Evolutionary conservation across 2,113 vertebrate genomes (phyloP), one percentile per base, ranked within the genome.

Genomic region (Fulmarus glacialis): DNA sequence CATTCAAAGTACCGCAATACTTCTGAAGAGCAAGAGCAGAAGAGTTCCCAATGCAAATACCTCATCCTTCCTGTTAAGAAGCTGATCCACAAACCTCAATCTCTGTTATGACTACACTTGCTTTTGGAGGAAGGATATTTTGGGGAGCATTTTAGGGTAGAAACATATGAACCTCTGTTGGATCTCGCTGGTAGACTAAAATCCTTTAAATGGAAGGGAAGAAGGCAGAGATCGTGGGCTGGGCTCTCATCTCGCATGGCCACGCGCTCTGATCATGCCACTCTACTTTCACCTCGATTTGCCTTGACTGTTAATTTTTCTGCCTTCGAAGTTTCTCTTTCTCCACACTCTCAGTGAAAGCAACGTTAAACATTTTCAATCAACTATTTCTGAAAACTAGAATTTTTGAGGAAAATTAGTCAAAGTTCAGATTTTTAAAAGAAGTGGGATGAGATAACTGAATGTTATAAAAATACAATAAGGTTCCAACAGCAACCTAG

Each of bases 1-100:
- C 72, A 81, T 97, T 97, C 96, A 95, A 97, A 96, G 88, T 82
- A 23, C 15, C 73, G 83, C 9, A 27, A 89, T 79, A 78, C 62
- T 82, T 91, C 74, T 78, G 96, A 97, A 96, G 64, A 91, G 40
- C 67, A 80, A 84, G 63, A 89, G 17, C 42, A 67, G 67, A 50
- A 45, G 13, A 45, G 20, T 38, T 86, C 22, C 60, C n/a, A 30
- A 9, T 18, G 9, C 0, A 0, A 71, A 60, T 53, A 63, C 17
- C 27, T 82, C 43, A 73, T 38, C 43, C 29, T 79, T 48, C 14
- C 43, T 4, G 5, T 30, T 47, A 43, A 30, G 55, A 91, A 82
- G 59, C 11, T 30, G 45, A 91, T 55, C 24, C 55, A 60, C 43
- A 85, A 40, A 70, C 38, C 30, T 63, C 43, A 59, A 3, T 29